Conservation (phyloP, 2,113 vertebrate genomes). For the Elgaria multicarinata region DNA sequence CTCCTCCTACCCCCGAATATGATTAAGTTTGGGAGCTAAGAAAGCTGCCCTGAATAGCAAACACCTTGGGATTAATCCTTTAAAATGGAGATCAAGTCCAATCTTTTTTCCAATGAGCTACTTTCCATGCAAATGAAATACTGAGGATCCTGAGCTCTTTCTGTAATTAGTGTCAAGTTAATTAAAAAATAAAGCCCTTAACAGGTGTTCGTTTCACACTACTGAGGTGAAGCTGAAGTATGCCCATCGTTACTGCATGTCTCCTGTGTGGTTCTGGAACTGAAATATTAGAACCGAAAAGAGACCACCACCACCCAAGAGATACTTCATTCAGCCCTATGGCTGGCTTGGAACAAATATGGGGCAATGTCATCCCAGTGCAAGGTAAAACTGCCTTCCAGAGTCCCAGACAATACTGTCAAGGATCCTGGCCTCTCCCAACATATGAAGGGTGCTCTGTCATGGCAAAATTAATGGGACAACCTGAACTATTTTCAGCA, state of each 20-base stretch:
- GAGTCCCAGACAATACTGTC: not conserved
- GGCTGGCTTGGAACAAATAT: not conserved
- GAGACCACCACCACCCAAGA: not conserved
- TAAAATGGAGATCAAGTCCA: conserved; percentile 4
- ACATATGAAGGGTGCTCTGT: not conserved
- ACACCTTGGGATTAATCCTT: conserved; percentile 11
- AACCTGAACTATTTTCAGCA: not conserved
- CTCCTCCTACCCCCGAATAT: not conserved
- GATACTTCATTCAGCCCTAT: not conserved
- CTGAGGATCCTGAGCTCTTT: not conserved
- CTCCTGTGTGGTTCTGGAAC: not conserved
- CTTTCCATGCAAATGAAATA: conserved; percentile 30
- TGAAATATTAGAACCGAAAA: not conserved
- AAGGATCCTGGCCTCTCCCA: not conserved
- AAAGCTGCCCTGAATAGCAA: conserved; percentile 8
- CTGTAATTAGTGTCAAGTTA: conserved; percentile 24
- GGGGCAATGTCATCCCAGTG: not conserved
- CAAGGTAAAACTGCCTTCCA: not conserved
- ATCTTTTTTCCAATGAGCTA: conserved; percentile 5
- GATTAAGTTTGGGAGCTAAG: not conserved
- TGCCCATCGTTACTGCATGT: not conserved
- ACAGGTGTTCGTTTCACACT: conserved; percentile 18
- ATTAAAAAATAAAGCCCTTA: conserved; percentile 27
- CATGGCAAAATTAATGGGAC: not conserved
- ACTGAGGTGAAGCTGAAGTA: not conserved